Percentiles rank a stretch among this genome's conserved stretches.
phyloP scores from a whole-genome alignment of 2,113 vertebrate species.

The Lates calcarifer region DNA sequence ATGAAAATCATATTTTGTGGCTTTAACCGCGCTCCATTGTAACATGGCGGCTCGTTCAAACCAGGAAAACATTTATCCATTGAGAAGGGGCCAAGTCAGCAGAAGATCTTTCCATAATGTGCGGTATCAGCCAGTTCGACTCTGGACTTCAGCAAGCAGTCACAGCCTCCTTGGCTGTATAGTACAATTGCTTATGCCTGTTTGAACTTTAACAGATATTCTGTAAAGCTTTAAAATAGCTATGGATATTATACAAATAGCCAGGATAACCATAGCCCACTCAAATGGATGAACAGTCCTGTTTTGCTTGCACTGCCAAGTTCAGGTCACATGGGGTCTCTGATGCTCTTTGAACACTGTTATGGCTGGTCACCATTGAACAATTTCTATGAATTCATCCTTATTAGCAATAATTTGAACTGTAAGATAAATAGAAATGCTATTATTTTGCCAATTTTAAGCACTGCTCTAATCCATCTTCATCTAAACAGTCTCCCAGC shows the following conservation, averaged over 20 bases:
- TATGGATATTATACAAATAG: not conserved
- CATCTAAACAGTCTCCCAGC: not conserved
- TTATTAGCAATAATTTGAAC: not conserved
- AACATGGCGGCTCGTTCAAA: conserved; percentile 53
- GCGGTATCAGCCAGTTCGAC: conserved; percentile 28
- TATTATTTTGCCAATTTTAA: not conserved
- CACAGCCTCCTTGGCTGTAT: not conserved
- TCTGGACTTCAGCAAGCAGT: conserved; percentile 6
- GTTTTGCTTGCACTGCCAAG: conserved; percentile 58
- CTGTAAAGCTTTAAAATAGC: conserved; percentile 1
- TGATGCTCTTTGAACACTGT: conserved; percentile 58
- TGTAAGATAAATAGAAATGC: not conserved
- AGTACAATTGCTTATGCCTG: not conserved
- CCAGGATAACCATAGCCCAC: not conserved
- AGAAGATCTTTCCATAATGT: conserved; percentile 71
- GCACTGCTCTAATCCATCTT: not conserved
- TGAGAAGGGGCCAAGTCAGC: conserved; percentile 70
- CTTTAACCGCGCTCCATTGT: conserved; percentile 63
- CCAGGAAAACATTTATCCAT: conserved; percentile 61
- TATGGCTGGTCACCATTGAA: not conserved
- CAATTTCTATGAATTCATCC: not conserved
- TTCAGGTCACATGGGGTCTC: conserved; percentile 72
- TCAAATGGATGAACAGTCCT: not conserved
- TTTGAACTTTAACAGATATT: conserved; percentile 7
- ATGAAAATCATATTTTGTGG: conserved; percentile 81